phyloP scores from a whole-genome alignment of 2,888 invertebrate genomes.

The Auanema sp. region DNA sequence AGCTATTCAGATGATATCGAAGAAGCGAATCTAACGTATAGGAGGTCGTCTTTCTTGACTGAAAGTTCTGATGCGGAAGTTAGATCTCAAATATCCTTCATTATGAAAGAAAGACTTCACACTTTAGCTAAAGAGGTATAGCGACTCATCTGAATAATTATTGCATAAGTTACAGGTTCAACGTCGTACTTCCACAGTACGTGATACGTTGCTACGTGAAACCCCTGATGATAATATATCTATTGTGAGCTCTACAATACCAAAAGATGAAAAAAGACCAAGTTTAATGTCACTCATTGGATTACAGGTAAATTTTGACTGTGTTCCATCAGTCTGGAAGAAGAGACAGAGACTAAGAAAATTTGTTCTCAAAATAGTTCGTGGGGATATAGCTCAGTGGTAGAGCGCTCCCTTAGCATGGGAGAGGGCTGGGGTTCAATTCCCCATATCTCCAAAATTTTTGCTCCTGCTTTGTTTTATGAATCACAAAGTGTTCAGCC shows the following conservation, averaged over 20 bases:
- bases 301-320: conserved; percentile 33
- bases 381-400: conserved; percentile 43
- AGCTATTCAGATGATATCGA: not conserved
- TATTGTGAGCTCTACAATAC: conserved; percentile 22
- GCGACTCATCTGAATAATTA: not conserved
- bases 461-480: too few relatives aligned
- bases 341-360: too few relatives aligned
- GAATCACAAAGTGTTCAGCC: too few relatives aligned
- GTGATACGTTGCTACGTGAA: conserved; percentile 46
- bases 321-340: too few relatives aligned
- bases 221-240: conserved; percentile 46
- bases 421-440: conserved; percentile 43
- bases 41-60: not conserved
- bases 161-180: conserved; percentile 32
- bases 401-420: conserved; percentile 49
- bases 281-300: conserved; percentile 59
- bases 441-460: conserved; percentile 40
- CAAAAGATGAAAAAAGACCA: conserved; percentile 40
- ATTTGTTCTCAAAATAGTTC: too few relatives aligned
- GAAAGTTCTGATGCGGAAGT: conserved; percentile 26
- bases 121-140: conserved; percentile 39
- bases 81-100: conserved; percentile 47
- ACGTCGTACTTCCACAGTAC: conserved; percentile 52
- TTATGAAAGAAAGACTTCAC: conserved; percentile 54
- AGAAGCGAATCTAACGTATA: not conserved